Evolutionary conservation across 2,888 invertebrate genomes (phyloP).

Genomic region (Epinotia bilunana): DNA sequence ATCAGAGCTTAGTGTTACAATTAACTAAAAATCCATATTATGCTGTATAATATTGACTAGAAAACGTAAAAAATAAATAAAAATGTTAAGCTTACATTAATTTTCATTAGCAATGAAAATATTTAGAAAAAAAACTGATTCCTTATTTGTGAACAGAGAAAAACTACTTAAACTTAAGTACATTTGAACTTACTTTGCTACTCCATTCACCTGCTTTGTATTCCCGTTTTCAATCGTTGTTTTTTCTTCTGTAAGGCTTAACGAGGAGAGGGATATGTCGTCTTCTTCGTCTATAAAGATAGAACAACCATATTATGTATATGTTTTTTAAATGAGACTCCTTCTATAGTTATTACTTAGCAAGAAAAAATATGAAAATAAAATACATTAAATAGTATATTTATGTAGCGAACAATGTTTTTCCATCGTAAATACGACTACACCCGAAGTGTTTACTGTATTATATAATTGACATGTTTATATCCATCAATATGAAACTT

Average conservation of each 20-base stretch:
- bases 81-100: constrained; percentile 30
- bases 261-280: constrained; percentile 68
- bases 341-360: too few relatives aligned
- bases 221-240: constrained; percentile 72
- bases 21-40: constrained; percentile 46
- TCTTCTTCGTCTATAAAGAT: constrained; percentile 71
- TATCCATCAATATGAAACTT: too few relatives aligned
- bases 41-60: constrained; percentile 51
- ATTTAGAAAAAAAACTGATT: constrained; percentile 12
- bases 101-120: background rate
- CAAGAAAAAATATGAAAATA: too few relatives aligned
- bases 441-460: too few relatives aligned
- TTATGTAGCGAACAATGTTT: too few relatives aligned
- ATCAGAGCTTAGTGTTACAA: background rate
- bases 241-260: constrained; percentile 72
- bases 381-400: too few relatives aligned
- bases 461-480: too few relatives aligned
- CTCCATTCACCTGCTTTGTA: constrained; percentile 57
- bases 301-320: background rate
- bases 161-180: constrained; percentile 38
- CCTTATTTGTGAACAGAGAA: constrained; percentile 38
- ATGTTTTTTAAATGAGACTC: background rate
- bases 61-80: constrained; percentile 14
- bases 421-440: too few relatives aligned
- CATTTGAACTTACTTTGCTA: constrained; percentile 52